phyloP scores from a whole-genome alignment of 2,113 vertebrate species.

The Eurystomus gularis region DNA sequence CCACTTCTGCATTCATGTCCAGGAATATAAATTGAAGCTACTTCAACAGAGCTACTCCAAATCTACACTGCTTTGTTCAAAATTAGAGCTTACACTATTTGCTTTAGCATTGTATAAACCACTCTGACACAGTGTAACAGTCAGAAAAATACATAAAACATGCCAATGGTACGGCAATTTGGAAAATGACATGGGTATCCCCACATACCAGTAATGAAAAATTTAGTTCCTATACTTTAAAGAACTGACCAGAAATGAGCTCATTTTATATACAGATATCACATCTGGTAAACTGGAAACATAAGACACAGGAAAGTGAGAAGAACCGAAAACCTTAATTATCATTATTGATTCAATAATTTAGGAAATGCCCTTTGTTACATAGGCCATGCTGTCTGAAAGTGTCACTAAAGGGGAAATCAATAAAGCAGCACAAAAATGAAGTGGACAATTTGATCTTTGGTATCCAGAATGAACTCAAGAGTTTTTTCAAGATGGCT shows the following conservation, averaged over 20 bases:
- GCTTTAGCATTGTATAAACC: background rate
- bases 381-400: background rate
- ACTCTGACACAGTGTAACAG: background rate
- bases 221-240: background rate
- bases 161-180: background rate
- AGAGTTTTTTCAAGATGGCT: background rate
- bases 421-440: background rate
- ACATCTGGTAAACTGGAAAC: background rate
- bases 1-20: background rate
- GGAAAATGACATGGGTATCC: background rate
- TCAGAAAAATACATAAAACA: background rate
- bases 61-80: background rate
- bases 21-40: background rate
- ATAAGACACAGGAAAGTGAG: background rate
- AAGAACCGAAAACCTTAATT: background rate
- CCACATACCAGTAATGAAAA: background rate
- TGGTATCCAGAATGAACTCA: background rate
- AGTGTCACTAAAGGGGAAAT: background rate
- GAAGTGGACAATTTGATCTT: background rate
- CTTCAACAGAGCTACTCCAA: background rate
- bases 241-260: background rate
- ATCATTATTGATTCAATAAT: background rate
- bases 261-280: background rate
- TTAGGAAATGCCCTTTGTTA: background rate
- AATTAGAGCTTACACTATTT: background rate